Evolutionary conservation across 2,888 invertebrate species (phyloP), one percentile per base, ranked within the genome.

Genomic region (Erebia aethiops): DNA sequence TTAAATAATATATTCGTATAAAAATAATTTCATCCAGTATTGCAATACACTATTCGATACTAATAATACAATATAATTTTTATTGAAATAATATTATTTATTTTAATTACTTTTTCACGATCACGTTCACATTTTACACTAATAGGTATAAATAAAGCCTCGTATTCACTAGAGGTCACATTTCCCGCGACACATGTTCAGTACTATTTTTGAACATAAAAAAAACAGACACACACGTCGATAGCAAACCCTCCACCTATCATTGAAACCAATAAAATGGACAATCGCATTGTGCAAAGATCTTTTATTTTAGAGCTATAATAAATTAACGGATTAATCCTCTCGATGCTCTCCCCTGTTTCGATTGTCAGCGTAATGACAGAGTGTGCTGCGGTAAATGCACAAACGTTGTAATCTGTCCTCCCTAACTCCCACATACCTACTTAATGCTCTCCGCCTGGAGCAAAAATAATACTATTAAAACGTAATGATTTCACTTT

Each of bases 361-460:
- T 58, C 26, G n/a, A 67, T 67, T 58, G 67, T 67, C 67, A 58
- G 67, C 67, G 26, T 66, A 67, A 58, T 67, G 67, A 67, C 67
- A 67, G 35, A 58, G 26, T 46, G 21, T 58, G n/a, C 26, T 57
- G 43, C 35, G 58, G 57, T 58, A 58, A 67, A 67, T 67, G 67
- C 67, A 67, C 49, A 67, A 67, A 58, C 67, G 58, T 49, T 67
- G 67, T 67, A 35, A 67, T 58, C 41, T 56, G 65, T 21, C 49
- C 66, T 35, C 13, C 56, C 65, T 4, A n/a, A 64, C 64, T 51
- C 63, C 54, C 65, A 16, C 26, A 46, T 10, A 54, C 54, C 14
- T 13, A n/a, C 56, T 14, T 58, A 67, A 67, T 58, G 57, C 65
- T 54, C 54, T 57, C 49, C 18, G n/a, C 14, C 56, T 43, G 49